These are phyloP conservation scores for Orthosia cruda DNA, from an alignment of 2,888 invertebrate species.

Conservation along the genomic window DNA sequence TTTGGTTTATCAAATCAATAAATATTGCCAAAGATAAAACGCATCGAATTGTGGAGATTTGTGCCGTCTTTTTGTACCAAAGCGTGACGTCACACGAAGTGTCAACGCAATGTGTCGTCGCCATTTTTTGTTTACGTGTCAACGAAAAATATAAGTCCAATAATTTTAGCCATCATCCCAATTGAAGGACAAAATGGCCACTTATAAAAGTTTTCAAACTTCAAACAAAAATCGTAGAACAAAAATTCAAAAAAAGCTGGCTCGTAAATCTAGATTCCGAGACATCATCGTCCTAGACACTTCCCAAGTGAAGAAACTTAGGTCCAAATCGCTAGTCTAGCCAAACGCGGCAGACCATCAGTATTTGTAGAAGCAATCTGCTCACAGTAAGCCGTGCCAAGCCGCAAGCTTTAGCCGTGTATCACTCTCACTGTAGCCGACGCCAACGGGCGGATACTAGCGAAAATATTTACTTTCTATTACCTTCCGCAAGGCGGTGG, in stretches of 20 bases:
- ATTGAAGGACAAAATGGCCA: neutral
- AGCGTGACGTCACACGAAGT: no score
- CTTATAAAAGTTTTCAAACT: no score
- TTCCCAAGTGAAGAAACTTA: slow-evolving; percentile 36
- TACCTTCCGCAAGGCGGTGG: slow-evolving; percentile 70
- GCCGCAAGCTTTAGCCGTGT: slow-evolving; percentile 54
- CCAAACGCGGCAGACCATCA: slow-evolving; percentile 39
- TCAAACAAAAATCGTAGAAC: no score
- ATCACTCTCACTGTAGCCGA: slow-evolving; percentile 60
- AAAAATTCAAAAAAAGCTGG: neutral
- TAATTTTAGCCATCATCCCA: no score
- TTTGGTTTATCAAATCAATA: no score
- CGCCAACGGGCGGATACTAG: slow-evolving; percentile 61
- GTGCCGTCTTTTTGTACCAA: no score
- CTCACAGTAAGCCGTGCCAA: slow-evolving; percentile 60
- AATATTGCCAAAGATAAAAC: no score
- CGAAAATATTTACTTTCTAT: slow-evolving; percentile 83
- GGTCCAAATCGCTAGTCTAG: slow-evolving; percentile 30
- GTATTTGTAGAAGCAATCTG: slow-evolving; percentile 60
- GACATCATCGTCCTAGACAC: slow-evolving; percentile 19
- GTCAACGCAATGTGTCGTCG: no score
- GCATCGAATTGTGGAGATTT: no score
- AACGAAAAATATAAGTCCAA: no score
- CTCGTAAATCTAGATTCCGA: slow-evolving; percentile 16
- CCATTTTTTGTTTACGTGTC: no score